Base-by-base conservation (phyloP, 2,888 invertebrate species). In the Drosophila sordidapex region DNA sequence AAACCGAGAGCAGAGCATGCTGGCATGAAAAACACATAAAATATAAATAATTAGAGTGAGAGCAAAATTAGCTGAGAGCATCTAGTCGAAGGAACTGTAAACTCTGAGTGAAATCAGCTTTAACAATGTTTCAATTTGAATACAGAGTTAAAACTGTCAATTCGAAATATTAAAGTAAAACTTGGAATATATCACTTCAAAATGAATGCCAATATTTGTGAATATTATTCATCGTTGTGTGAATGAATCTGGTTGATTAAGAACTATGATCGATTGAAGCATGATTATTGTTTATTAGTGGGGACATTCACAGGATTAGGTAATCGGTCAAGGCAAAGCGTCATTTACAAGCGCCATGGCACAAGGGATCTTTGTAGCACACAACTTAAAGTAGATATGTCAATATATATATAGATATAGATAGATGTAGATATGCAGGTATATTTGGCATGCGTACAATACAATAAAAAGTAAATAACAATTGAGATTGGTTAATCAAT, bases 401-500 rank as follows among this genome's bases (percentile, higher is more conserved):
- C 18, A 11, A 51, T 66, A 35, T 48, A 13, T 21, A 54, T n/a
- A n/a, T 35, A 48, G 36, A 52, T 46, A 58, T 57, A 18, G 49
- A 65, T 58, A 38, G 48, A 67, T 21, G 18, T 31, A 36, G 4
- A n/a, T 8, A 36, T 25, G 33, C 51, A 33, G 35, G 57, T 36
- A 60, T 36, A 54, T 43, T 43, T 33, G 57, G 36, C 83, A 86
- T 88, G 85, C 86, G 66, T 52, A 68, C 51, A 71, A 71, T 60
- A 70, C 69, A 81, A 78, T 75, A 77, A 81, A 79, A 69, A 77
- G 63, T 69, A 80, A 61, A 66, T 53, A 73, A 74, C 77, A 79
- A 72, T 80, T 46, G 74, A 73, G 69, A 27, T 73, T 79, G 80
- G 84, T 84, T 84, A 84, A 84, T 87, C 70, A 81, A 67, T 79